Conservation (phyloP, 1,140 invertebrate species). For the Drosophila ficusphila region DNA sequence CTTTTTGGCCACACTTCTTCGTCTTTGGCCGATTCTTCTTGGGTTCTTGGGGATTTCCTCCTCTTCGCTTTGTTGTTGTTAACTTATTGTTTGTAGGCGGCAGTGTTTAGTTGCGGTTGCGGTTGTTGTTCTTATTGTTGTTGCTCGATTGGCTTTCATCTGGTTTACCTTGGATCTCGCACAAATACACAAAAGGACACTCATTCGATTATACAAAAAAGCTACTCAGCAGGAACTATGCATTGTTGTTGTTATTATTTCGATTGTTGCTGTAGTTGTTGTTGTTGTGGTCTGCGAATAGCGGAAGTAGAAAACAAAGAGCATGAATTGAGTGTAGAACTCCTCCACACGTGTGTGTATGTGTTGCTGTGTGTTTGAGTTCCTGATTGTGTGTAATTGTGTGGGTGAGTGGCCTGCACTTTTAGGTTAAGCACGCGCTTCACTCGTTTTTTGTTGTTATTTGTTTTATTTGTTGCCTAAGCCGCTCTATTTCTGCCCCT, state of each 20-base stretch:
- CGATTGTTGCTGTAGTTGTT: conserved; percentile 44
- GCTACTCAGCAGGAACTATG: conserved; percentile 80
- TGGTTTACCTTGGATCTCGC: conserved; percentile 15
- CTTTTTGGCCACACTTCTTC: conserved; percentile 12
- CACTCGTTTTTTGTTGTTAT: conserved; percentile 57
- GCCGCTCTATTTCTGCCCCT: conserved; percentile 40
- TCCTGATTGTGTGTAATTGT: conserved; percentile 26
- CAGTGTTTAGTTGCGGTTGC: conserved; percentile 55
- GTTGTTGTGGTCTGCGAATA: conserved; percentile 50
- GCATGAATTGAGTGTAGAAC: conserved; percentile 64
- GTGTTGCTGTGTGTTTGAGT: conserved; percentile 19
- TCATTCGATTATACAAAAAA: conserved; percentile 53
- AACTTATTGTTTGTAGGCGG: conserved; percentile 60
- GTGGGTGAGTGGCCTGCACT: conserved; percentile 54
- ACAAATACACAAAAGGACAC: conserved; percentile 18
- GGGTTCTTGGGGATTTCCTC: conserved; percentile 2
- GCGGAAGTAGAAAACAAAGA: conserved; percentile 70
- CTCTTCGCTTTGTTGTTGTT: conserved; percentile 21
- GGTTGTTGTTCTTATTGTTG: conserved; percentile 24
- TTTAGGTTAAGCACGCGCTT: conserved; percentile 81
- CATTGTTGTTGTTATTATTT: conserved; percentile 66
- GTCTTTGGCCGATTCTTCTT: conserved; percentile 6
- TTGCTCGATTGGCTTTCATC: conserved; percentile 46
- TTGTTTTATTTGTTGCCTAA: conserved; percentile 47
- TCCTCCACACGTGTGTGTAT: not conserved